phyloP scores from a whole-genome alignment of 1,140 invertebrate genomes.

The Pantala flavescens region DNA sequence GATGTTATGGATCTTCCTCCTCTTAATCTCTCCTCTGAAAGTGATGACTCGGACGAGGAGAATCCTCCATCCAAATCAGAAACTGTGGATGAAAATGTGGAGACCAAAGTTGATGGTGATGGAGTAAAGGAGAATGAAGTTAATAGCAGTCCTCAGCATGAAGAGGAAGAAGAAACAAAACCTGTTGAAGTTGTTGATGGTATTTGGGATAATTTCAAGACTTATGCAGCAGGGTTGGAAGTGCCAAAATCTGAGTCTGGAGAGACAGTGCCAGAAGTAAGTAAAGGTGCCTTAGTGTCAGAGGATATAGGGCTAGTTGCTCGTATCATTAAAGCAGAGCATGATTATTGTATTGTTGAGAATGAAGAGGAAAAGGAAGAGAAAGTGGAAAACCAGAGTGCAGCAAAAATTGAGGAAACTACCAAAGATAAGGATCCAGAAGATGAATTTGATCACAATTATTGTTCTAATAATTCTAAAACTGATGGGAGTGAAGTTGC shows the following conservation, averaged over 20 bases:
- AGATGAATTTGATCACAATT: slow-evolving; percentile 48
- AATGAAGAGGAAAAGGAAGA: slow-evolving; percentile 23
- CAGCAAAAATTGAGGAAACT: background rate
- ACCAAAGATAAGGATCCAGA: background rate
- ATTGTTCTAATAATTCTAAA: slow-evolving; percentile 36
- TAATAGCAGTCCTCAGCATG: background rate
- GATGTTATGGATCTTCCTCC: slow-evolving; percentile 64
- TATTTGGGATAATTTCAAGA: slow-evolving; percentile 76
- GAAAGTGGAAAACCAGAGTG: background rate
- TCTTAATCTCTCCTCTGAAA: slow-evolving; percentile 65
- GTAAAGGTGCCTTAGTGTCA: background rate
- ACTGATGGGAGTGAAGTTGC: slow-evolving; percentile 16
- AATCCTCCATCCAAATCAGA: slow-evolving; percentile 25
- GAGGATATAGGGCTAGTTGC: background rate
- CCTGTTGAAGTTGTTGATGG: slow-evolving; percentile 46
- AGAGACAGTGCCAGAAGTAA: background rate
- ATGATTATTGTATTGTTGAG: slow-evolving; percentile 11
- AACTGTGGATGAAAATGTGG: slow-evolving; percentile 24
- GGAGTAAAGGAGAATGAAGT: background rate
- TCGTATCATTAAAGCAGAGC: slow-evolving; percentile 11
- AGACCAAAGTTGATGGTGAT: slow-evolving; percentile 3
- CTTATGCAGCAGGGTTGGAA: slow-evolving; percentile 47
- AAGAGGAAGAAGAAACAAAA: slow-evolving; percentile 21
- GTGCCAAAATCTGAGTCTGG: slow-evolving; percentile 25
- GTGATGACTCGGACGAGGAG: slow-evolving; percentile 54